Evolutionary conservation across 2,888 invertebrate species (phyloP), one percentile per base, ranked within the genome.

Genomic region (Hirtodrosophila trivittata): DNA sequence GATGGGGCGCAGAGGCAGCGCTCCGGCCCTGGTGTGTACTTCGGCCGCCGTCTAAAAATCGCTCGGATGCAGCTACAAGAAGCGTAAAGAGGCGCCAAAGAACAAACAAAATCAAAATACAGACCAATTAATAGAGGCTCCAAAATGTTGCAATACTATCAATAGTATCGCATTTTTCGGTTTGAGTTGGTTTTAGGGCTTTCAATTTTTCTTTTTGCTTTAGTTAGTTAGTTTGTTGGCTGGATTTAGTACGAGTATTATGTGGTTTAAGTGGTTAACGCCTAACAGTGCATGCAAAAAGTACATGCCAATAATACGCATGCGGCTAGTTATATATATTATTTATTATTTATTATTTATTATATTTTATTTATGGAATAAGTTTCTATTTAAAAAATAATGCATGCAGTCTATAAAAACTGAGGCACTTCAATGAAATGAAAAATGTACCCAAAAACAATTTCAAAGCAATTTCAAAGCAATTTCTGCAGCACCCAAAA

Each of bases 31-130:
- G 91, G 92, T 93, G 90, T 90, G 92, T 93, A 93, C 93, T 90
- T 91, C 90, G 89, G 91, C 94, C 95, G 90, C 93, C 93, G 91
- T 92, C 93, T 92, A 96, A 96, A 92, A 95, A 96, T 92, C 94
- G 95, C 92, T 96, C 96, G 91, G 96, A 96, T 91, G 96, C 96
- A 94, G 95, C 93, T 94, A 92, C 89, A 92, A 56, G 45, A 54
- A 72, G 65, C 67, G 59, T 63, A 62, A 47, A 56, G 32, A 55
- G 43, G 49, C 42, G 63, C 51, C 57, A 64, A 57, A 59, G 42
- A 66, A 59, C 57, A 47, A 66, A 59, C 57, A 26, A 65, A 67
- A 57, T 70, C 43, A 52, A 67, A 69, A 60, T 51, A 43, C 51
- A 54, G 47, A 66, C 67, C 76, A 74, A 81, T 76, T 76, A 81